Conservation (phyloP, 2,113 vertebrate species). For the Thermophis baileyi region DNA sequence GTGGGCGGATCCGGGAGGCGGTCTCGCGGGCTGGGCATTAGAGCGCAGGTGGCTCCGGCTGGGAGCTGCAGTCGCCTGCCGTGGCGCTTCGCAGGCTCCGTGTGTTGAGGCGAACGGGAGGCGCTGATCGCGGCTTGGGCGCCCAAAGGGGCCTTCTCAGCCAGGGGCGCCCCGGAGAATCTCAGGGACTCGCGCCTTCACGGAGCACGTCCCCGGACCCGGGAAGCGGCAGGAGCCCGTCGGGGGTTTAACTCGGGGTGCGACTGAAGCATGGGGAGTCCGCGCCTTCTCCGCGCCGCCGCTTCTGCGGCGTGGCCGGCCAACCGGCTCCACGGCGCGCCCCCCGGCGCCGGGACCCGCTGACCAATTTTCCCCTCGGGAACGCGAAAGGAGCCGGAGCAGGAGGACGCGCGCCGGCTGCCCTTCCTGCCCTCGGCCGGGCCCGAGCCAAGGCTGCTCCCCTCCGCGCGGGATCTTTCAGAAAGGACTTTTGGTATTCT, state of each 20-base stretch:
- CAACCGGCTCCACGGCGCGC: neutral
- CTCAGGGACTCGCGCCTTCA: neutral
- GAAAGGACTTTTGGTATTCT: neutral
- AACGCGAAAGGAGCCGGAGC: neutral
- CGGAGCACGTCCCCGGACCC: neutral
- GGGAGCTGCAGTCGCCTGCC: neutral
- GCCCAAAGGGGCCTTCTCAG: neutral
- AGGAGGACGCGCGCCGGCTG: neutral
- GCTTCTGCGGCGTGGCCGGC: neutral
- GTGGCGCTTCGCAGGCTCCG: neutral
- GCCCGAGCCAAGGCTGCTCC: neutral
- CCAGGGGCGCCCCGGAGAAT: neutral
- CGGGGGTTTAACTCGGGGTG: neutral
- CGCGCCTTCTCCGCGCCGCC: neutral
- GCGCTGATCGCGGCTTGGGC: neutral
- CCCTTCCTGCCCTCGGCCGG: neutral
- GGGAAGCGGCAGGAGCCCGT: neutral
- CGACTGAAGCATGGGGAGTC: neutral
- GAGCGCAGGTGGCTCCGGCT: conserved; percentile 24
- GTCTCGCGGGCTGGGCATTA: neutral
- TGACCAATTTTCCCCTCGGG: neutral
- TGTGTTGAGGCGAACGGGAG: too few relatives aligned
- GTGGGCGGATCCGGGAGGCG: neutral
- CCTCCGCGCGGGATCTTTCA: neutral
- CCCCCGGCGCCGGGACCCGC: neutral